Evolutionary conservation across 2,888 invertebrate genomes (phyloP).

Genomic region (Calliopum simillimum): DNA sequence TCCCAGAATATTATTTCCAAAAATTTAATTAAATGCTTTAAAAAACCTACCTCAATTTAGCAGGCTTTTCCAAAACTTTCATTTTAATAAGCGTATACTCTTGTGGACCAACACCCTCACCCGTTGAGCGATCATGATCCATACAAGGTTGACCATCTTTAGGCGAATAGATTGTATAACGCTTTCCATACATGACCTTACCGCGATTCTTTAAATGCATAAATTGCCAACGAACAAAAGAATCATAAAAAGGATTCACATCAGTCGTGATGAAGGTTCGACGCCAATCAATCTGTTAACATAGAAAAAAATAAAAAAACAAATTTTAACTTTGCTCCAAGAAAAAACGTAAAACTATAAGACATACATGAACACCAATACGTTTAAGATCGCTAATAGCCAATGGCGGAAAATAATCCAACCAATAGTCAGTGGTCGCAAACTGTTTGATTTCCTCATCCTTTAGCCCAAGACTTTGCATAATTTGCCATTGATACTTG

Average conservation of each 20-base stretch:
- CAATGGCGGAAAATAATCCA: constrained; percentile 96
- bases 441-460: constrained; percentile 95
- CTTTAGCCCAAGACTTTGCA: constrained; percentile 89
- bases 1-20: too few species aligned
- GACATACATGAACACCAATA: constrained; percentile 89
- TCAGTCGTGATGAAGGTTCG: constrained; percentile 99
- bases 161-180: constrained; percentile 96
- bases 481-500: constrained; percentile 99
- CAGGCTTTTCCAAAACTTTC: constrained; percentile 74
- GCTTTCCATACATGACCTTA: constrained; percentile 96
- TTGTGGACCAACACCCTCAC: constrained; percentile 98
- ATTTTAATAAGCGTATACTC: constrained; percentile 98
- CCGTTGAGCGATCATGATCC: constrained; percentile 97
- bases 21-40: background rate
- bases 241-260: constrained; percentile 96
- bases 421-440: constrained; percentile 91
- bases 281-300: constrained; percentile 94
- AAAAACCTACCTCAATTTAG: constrained; percentile 73
- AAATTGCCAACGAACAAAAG: constrained; percentile 98
- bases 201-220: constrained; percentile 84
- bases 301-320: constrained; percentile 1
- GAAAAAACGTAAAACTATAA: background rate
- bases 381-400: constrained; percentile 87
- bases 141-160: constrained; percentile 98
- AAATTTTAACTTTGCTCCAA: background rate